phyloP scores from a whole-genome alignment of 2,888 invertebrate genomes.

The Augiades crinisus region DNA sequence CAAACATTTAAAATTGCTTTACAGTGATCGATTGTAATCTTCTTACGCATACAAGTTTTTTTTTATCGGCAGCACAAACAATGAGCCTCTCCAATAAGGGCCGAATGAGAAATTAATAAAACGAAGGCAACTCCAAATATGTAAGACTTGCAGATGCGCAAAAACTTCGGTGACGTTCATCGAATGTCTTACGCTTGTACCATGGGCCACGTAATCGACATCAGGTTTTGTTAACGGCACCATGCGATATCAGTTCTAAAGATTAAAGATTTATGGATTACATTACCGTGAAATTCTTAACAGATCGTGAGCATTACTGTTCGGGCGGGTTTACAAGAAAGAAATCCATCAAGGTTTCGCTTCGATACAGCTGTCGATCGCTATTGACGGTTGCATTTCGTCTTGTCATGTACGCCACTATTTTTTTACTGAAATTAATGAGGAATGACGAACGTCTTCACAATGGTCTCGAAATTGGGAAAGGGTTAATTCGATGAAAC shows the following conservation, averaged over 20 bases:
- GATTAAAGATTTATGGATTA: not conserved
- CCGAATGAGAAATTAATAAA: slow-evolving; percentile 36
- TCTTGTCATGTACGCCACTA: slow-evolving; percentile 8
- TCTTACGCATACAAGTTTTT: slow-evolving; percentile 26
- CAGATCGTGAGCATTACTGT: not conserved
- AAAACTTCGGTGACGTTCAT: slow-evolving; percentile 23
- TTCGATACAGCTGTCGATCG: slow-evolving; percentile 28
- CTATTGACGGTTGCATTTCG: slow-evolving; percentile 17
- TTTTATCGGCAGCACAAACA: slow-evolving; percentile 28
- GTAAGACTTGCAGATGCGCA: slow-evolving; percentile 29
- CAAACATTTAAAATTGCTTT: slow-evolving; percentile 27
- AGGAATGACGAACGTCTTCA: slow-evolving; percentile 20
- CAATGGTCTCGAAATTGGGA: slow-evolving; percentile 3
- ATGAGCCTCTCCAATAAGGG: slow-evolving; percentile 27
- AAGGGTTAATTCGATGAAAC: not conserved
- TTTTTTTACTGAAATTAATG: slow-evolving; percentile 12
- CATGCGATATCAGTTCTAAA: slow-evolving; percentile 7
- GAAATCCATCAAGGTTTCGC: slow-evolving; percentile 29
- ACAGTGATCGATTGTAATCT: slow-evolving; percentile 27
- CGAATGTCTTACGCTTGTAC: slow-evolving; percentile 24
- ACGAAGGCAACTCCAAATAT: slow-evolving; percentile 38
- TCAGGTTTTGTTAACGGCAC: not conserved
- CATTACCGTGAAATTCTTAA: not conserved
- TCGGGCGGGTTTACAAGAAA: slow-evolving; percentile 5
- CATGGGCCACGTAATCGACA: not conserved